Conservation (phyloP, 1,140 invertebrate species). For the Drosophila novamexicana region DNA sequence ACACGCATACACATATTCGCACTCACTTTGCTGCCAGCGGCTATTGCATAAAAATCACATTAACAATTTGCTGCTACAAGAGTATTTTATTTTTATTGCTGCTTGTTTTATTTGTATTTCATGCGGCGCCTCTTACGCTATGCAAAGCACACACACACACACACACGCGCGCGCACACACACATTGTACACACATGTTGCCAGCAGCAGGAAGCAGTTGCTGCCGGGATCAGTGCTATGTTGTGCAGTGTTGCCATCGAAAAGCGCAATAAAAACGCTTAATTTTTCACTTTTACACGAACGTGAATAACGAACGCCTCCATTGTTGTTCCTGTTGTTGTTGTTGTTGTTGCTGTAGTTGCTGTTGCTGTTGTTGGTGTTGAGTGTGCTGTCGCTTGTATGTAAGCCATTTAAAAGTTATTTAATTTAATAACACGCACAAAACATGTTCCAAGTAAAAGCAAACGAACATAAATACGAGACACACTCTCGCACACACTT, state of each 20-base stretch:
- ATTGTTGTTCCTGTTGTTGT: background rate
- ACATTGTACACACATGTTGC: slow-evolving; percentile 71
- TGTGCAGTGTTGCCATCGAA: slow-evolving; percentile 64
- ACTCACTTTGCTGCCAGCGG: background rate
- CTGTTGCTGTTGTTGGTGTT: background rate
- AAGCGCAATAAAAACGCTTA: slow-evolving; percentile 82
- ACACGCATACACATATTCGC: background rate
- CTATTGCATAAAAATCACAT: slow-evolving; percentile 81
- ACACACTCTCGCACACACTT: slow-evolving; percentile 11
- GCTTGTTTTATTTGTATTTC: slow-evolving; percentile 82
- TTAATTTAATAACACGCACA: slow-evolving; percentile 79
- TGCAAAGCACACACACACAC: slow-evolving; percentile 37
- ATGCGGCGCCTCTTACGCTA: slow-evolving; percentile 70
- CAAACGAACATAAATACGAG: slow-evolving; percentile 56
- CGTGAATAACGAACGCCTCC: slow-evolving; percentile 58
- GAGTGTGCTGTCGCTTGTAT: slow-evolving; percentile 41
- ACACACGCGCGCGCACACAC: slow-evolving; percentile 24
- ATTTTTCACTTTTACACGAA: slow-evolving; percentile 79
- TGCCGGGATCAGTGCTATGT: slow-evolving; percentile 29
- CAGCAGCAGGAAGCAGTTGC: slow-evolving; percentile 28
- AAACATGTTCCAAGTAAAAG: slow-evolving; percentile 72
- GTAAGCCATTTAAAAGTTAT: slow-evolving; percentile 77
- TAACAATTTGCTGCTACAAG: slow-evolving; percentile 81
- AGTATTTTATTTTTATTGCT: slow-evolving; percentile 83
- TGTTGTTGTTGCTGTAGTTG: background rate